These are phyloP conservation scores for Tiliacea citrago DNA, from an alignment of 2,888 invertebrate genomes.

Conservation along the genomic window DNA sequence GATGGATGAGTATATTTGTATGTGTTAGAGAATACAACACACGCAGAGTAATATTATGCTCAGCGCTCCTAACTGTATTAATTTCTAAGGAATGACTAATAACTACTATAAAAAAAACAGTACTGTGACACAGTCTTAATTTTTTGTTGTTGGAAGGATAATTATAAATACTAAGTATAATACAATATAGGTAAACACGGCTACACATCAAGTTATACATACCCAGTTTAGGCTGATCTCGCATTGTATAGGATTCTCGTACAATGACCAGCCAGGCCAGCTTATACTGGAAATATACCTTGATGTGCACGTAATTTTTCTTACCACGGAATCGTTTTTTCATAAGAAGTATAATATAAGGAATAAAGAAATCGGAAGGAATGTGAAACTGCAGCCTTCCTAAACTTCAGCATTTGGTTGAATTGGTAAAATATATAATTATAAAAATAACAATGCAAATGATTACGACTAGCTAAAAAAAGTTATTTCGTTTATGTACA, in stretches of 20 bases:
- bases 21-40: constrained; percentile 39
- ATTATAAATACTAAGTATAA: constrained; percentile 16
- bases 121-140: constrained; percentile 66
- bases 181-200: constrained; percentile 24
- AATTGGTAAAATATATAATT: constrained; percentile 57
- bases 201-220: too few species aligned
- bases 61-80: constrained; percentile 42
- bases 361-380: constrained; percentile 60
- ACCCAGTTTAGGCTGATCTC: too few species aligned
- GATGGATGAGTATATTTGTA: constrained; percentile 30
- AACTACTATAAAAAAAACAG: constrained; percentile 61
- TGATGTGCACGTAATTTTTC: constrained; percentile 10
- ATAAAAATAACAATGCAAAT: constrained; percentile 62
- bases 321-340: constrained; percentile 38
- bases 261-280: too few species aligned
- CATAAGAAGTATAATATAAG: constrained; percentile 7
- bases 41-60: constrained; percentile 10
- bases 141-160: constrained; percentile 52
- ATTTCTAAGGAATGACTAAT: constrained; percentile 49
- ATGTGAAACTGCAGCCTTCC: constrained; percentile 63
- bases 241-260: too few species aligned
- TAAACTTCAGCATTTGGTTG: constrained; percentile 54
- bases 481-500: constrained; percentile 79
- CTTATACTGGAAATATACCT: too few species aligned
- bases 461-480: constrained; percentile 79